Evolutionary conservation across 1,140 invertebrate genomes (phyloP), one percentile per base, ranked within the genome.

Genomic region (Maniola jurtina): DNA sequence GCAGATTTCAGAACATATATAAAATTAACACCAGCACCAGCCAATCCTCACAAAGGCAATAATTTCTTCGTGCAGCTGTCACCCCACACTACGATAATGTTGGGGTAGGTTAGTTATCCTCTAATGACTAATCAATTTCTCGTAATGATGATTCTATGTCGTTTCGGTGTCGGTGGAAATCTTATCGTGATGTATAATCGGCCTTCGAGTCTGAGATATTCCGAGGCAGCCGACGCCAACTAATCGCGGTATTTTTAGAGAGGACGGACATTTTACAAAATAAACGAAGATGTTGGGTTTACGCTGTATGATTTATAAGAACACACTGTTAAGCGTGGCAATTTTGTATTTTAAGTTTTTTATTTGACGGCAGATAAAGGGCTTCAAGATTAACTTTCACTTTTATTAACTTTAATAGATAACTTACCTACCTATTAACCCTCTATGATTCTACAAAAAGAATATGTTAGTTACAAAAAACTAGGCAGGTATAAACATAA

Each of bases 211-310:
- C 76, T 58, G 69, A 84, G 80, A 86, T 88, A 86, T 86, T 89
- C 80, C 76, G 65, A 80, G 79, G 66, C 70, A 57, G 66, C 72
- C 82, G 77, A 83, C 82, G 84, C 82, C 81, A 77, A 77, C 84
- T 73, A 80, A 73, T 72, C 76, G 75, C 69, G 81, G 68, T 89
- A 89, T 89, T 89, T 89, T 86, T 89, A 89, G 87, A 83, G 75
- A 76, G 77, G 81, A 86, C 83, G 79, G 78, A 83, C 82, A 84
- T 89, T 86, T 86, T 84, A 87, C 82, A 86, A 86, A 89, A 86
- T 84, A 86, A 83, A 84, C 83, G 74, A 70, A 79, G 75, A 77
- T 81, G 80, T 84, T 83, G 71, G 77, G 67, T 77, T 78, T 80
- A 83, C 71, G 59, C 55, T 71, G 72, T 64, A 64, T 85, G 81